Percentiles rank a stretch among this genome's conserved stretches.
Evolutionary conservation across 2,113 vertebrate species (phyloP).

Genomic region (Anhinga anhinga): DNA sequence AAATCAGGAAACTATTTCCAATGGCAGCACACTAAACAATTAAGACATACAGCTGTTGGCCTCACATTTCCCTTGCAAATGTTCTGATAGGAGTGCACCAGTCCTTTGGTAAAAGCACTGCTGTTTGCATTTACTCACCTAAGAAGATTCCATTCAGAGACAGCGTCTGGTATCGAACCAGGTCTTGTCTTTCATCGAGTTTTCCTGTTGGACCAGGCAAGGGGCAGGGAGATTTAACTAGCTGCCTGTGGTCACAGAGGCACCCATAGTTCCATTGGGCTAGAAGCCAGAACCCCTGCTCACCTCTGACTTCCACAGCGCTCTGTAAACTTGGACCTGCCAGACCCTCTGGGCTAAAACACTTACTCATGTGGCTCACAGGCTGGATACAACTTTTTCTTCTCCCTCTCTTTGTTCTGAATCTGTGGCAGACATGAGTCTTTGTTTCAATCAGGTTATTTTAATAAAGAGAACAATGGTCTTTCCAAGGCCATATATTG

Average conservation of each 20-base stretch:
- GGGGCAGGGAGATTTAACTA: background rate
- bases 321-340: background rate
- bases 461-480: background rate
- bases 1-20: background rate
- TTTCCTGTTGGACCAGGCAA: conserved; percentile 7
- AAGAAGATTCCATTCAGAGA: conserved; percentile 10
- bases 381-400: background rate
- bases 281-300: background rate
- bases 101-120: background rate
- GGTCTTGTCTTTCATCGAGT: background rate
- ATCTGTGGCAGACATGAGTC: background rate
- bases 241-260: background rate
- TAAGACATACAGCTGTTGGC: background rate
- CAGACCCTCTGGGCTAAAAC: background rate
- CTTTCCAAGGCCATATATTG: background rate
- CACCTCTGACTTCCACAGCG: background rate
- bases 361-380: background rate
- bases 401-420: background rate
- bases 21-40: background rate
- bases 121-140: background rate
- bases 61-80: background rate
- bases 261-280: accelerated
- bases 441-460: background rate
- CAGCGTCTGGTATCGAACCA: conserved; percentile 21
- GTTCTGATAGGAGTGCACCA: background rate